A percentile compares a stretch with the other conserved stretches of the same genome.
phyloP scores from a whole-genome alignment of 2,888 invertebrate species.

The Scaptodrosophila latifasciaeformis region DNA sequence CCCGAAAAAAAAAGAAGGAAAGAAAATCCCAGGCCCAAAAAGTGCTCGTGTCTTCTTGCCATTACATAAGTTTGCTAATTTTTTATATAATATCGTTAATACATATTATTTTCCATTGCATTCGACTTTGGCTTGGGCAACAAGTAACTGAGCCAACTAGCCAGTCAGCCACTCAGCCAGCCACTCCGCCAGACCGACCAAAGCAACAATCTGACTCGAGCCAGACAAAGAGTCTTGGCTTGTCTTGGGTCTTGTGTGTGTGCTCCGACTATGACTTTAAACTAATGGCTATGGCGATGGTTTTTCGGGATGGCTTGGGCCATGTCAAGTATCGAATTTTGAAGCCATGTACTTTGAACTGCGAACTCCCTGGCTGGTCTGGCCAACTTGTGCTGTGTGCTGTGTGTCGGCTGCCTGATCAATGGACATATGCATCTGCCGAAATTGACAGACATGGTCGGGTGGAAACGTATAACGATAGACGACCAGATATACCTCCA shows the following conservation, averaged over 20 bases:
- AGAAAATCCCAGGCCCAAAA: slow-evolving; percentile 6
- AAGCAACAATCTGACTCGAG: too few relatives aligned
- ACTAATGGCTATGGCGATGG: slow-evolving; percentile 19
- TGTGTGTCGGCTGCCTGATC: slow-evolving; percentile 40
- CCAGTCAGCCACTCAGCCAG: neutral
- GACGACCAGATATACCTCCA: too few relatives aligned
- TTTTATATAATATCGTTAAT: slow-evolving; percentile 72
- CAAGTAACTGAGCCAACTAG: slow-evolving; percentile 20
- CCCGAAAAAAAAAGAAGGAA: neutral
- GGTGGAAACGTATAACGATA: slow-evolving; percentile 8
- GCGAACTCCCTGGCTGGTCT: slow-evolving; percentile 45
- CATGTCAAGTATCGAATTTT: slow-evolving; percentile 2
- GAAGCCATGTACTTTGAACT: slow-evolving; percentile 61
- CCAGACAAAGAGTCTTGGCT: slow-evolving; percentile 13
- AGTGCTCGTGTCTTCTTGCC: slow-evolving; percentile 55
- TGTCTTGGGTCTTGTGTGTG: slow-evolving; percentile 15
- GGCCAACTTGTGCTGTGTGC: neutral
- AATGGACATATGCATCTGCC: slow-evolving; percentile 61
- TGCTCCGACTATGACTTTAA: too few relatives aligned
- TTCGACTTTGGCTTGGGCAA: slow-evolving; percentile 2
- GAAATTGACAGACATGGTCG: slow-evolving; percentile 40
- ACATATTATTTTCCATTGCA: slow-evolving; percentile 68
- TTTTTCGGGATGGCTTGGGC: neutral
- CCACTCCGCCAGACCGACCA: neutral
- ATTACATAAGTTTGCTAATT: slow-evolving; percentile 67